Evolutionary conservation across 1,140 invertebrate genomes (phyloP).

Genomic region (Meloidogyne hapla): DNA sequence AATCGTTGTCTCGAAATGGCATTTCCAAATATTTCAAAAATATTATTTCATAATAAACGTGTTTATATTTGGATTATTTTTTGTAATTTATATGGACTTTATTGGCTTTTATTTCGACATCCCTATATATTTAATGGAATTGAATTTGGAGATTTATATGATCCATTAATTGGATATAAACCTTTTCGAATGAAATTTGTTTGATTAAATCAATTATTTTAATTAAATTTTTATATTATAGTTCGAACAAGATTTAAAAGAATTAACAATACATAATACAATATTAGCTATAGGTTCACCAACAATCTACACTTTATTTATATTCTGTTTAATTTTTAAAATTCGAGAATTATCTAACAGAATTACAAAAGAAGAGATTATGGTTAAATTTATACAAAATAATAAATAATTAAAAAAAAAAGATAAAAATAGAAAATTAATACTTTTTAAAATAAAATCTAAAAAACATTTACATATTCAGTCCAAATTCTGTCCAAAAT

Average conservation of each 20-base stretch:
- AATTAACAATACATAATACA: slow-evolving; percentile 11
- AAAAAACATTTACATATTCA: too few species aligned
- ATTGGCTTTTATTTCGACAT: slow-evolving; percentile 11
- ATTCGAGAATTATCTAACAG: neutral
- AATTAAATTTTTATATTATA: neutral
- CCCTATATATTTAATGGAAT: slow-evolving; percentile 14
- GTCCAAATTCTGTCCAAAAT: too few species aligned
- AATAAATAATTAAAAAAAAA: too few species aligned
- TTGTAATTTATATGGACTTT: slow-evolving; percentile 14
- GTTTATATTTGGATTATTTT: slow-evolving; percentile 5
- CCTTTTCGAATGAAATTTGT: neutral
- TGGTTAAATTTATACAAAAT: neutral
- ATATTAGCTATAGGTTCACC: neutral
- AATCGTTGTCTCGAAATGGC: slow-evolving; percentile 1
- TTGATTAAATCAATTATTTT: neutral
- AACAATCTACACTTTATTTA: slow-evolving; percentile 2
- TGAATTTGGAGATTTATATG: neutral
- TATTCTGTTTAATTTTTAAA: neutral
- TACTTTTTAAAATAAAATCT: too few species aligned
- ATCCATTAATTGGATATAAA: neutral
- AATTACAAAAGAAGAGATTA: slow-evolving; percentile 4
- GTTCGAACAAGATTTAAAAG: neutral
- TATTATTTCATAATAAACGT: neutral
- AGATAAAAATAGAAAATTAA: too few species aligned
- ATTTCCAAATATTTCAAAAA: slow-evolving; percentile 11